Conservation (phyloP, 2,113 vertebrate species). For the Chaetorhynchus papuensis region DNA sequence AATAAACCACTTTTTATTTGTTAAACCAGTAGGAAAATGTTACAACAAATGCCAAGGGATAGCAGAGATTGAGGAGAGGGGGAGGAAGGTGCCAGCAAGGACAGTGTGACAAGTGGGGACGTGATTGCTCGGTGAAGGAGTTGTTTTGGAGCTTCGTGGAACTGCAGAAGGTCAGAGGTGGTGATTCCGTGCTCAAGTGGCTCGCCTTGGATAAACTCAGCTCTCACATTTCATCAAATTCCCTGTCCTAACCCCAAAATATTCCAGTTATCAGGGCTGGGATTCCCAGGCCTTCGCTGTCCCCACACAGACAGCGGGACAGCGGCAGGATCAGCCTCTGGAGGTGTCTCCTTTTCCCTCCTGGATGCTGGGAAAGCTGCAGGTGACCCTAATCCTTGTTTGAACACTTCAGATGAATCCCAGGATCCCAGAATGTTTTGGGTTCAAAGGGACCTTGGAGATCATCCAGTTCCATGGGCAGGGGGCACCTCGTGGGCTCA, state of each 20-base stretch:
- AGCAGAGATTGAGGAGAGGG: not conserved
- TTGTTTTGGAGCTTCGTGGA: not conserved
- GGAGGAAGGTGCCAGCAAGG: not conserved
- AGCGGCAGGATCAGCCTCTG: not conserved
- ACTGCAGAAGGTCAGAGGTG: not conserved
- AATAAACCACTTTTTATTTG: not conserved
- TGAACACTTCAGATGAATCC: rapidly evolving
- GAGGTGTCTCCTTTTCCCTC: not conserved
- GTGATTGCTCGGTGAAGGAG: not conserved
- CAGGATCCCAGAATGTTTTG: not conserved
- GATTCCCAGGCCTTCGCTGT: not conserved
- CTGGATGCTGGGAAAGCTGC: not conserved
- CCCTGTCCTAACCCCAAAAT: not conserved
- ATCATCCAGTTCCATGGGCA: not conserved
- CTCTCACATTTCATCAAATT: not conserved
- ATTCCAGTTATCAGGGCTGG: not conserved
- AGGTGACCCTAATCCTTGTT: not conserved
- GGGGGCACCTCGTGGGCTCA: rapidly evolving
- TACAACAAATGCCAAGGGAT: not conserved
- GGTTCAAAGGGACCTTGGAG: no score
- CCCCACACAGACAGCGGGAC: rapidly evolving
- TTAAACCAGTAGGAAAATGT: not conserved
- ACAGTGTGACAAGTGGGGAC: not conserved
- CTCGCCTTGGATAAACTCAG: not conserved
- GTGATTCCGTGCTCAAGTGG: not conserved